Evolutionary conservation across 2,888 invertebrate genomes (phyloP), one percentile per base, ranked within the genome.

Genomic region (Aleiodes leptofemur): DNA sequence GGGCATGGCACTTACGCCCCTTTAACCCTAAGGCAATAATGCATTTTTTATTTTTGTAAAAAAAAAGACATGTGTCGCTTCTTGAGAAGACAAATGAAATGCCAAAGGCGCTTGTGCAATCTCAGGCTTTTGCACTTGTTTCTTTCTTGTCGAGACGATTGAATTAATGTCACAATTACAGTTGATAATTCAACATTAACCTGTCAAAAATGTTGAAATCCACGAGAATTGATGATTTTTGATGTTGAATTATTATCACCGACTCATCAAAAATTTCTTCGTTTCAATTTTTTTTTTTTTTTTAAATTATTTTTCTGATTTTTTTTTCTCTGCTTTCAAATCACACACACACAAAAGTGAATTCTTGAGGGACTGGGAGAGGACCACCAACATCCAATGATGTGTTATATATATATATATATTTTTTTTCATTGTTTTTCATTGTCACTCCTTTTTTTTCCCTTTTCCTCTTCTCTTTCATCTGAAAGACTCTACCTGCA

Each of bases 111-210:
- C 2, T 23, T 56, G 56, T 43, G 71, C 71, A 75, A 75, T 75
- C 75, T n/a, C 16, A 9, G 50, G 53, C 59, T 64, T 48, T 71
- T 50, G 38, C 74, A 23, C 23, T 23, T 23, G 23, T 23, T 23
- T 2, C 23, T 23, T 43, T 43, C 59, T 72, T 48, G 51, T 70
- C 71, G 71, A 14, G 9, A 56, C 66, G 75, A 75, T 75, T 75
- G 75, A 75, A 75, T 75, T 75, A 75, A 75, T 75, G 71, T 75
- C 71, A 72, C 75, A 56, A 75, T 75, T 75, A 70, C 75, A 50
- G 57, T 71, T 64, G 68, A 23, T 71, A 72, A 66, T 56, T 75
- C 56, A 68, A 57, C 71, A 75, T 75, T 75, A 75, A 57, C 16
- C 66, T 75, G 75, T 75, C 75, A 75, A 55, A 23, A 71, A 71